Evolutionary conservation across 1,140 invertebrate genomes (phyloP), one percentile per base, ranked within the genome.

Genomic region (Dendrolimus kikuchii): DNA sequence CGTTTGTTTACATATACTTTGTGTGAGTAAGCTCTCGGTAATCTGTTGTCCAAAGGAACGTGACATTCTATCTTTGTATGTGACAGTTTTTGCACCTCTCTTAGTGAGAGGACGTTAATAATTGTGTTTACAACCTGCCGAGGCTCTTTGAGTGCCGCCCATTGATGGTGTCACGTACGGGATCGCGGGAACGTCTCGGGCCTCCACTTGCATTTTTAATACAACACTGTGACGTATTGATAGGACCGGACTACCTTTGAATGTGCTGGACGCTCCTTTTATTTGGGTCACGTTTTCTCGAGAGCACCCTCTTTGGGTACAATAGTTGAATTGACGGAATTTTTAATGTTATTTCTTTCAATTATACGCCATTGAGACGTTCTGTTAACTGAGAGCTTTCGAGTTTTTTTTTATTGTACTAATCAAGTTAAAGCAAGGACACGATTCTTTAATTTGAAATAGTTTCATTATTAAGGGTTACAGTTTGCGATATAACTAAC

Each of bases 71-170:
- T 23, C 23, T 23, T 23, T 23, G 23, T 23, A 49, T 49, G 67
- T 63, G 70, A 74, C 74, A 81, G 60, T 72, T 71, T 73, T 57
- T 60, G 60, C 60, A 64, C 56, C 58, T 64, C 23, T 23, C 64
- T 55, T 59, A 68, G 73, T 71, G 60, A 73, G 74, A 71, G 59
- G 53, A 71, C 68, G 81, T 77, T 81, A 85, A 82, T 78, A 68
- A 66, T 62, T 49, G 55, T 81, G 81, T 84, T 83, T 83, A 86
- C 82, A 86, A 86, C 80, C 79, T 84, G 81, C 74, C 67, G 66
- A 59, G 66, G 64, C 52, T 62, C 65, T 69, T 43, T 60, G 51
- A 56, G 51, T 8, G 69, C 72, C 74, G 74, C 74, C 71, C 53
- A 68, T 86, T 86, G 68, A 82, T 57, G 10, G 2, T 7, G 74